Base-by-base conservation (phyloP, 2,113 vertebrate genomes). In the Pterophyllum scalare region DNA sequence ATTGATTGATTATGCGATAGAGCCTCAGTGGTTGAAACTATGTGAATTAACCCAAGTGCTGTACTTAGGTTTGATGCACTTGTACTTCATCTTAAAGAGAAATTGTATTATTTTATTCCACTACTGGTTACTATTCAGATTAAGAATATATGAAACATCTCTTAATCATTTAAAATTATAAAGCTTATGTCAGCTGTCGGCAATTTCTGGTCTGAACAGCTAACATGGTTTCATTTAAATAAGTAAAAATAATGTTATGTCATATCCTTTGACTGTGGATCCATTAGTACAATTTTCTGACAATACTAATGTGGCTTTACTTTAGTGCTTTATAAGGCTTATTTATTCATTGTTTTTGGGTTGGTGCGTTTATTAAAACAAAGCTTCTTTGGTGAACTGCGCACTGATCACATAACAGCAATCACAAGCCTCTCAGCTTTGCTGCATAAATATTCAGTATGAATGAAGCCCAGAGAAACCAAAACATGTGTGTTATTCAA, bases 21-120 rank as follows among this genome's bases (percentile, higher is more conserved):
- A 10, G 9, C 52, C 9, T 15, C 22, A 40, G 3, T 0, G 54
- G 22, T 49, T 28, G 22, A 61, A 49, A 0, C 58, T 15, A n/a
- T 3, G 65, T 6, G 10, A 26, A 24, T 28, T 70, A 19, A 7
- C 24, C 28, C 0, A 0, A 15, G 9, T 1, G 24, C 24, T 49
- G 64, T 24, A 1, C 65, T 52, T 6, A 7, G 20, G 13, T 59
- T 70, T 0, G 3, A 8, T 31, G 49, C 24, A 52, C 65, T 46
- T 46, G 40, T 43, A 43, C 40, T 14, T 43, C 40, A 43, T 43
- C 40, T 13, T 12, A 43, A 43, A 43, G 46, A 5, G 14, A 49
- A 15, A 17, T 49, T 46, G 4, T 46, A 15, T 17, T 49, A 6
- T 49, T 49, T 49, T 17, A 49, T 49, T 49, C 14, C 14, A 49